phyloP scores from a whole-genome alignment of 2,888 invertebrate genomes.

The Bruchidius siliquastri region DNA sequence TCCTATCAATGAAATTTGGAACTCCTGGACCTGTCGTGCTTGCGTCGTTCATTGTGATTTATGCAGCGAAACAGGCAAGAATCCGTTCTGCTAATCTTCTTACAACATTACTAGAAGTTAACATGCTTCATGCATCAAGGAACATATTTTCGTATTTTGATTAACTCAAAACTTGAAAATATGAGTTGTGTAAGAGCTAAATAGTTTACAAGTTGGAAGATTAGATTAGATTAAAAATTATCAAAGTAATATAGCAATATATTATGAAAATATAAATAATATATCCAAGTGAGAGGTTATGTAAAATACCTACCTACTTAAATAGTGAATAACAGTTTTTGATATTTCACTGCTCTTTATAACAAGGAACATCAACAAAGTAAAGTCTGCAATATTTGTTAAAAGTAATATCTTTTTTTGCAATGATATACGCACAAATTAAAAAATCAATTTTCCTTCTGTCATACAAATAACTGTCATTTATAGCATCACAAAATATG shows the following conservation, averaged over 20 bases:
- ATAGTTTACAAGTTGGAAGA: not conserved
- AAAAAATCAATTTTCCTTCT: not conserved
- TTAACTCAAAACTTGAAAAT: not conserved
- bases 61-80: not conserved
- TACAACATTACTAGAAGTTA: not conserved
- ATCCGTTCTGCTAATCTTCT: not conserved
- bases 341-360: not conserved
- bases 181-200: not conserved
- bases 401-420: not conserved
- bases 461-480: not conserved
- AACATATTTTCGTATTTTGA: not conserved
- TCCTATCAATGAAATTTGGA: constrained; percentile 24
- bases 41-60: constrained; percentile 19
- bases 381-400: not conserved
- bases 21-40: constrained; percentile 16
- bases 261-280: not conserved
- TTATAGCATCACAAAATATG: too few species aligned
- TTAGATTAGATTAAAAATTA: not conserved
- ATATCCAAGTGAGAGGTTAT: not conserved
- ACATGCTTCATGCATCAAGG: not conserved
- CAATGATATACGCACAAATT: not conserved
- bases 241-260: not conserved
- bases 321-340: not conserved
- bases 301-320: not conserved
- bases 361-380: not conserved